phyloP scores from a whole-genome alignment of 2,797 vertebrate species.

The Pristis pectinata region DNA sequence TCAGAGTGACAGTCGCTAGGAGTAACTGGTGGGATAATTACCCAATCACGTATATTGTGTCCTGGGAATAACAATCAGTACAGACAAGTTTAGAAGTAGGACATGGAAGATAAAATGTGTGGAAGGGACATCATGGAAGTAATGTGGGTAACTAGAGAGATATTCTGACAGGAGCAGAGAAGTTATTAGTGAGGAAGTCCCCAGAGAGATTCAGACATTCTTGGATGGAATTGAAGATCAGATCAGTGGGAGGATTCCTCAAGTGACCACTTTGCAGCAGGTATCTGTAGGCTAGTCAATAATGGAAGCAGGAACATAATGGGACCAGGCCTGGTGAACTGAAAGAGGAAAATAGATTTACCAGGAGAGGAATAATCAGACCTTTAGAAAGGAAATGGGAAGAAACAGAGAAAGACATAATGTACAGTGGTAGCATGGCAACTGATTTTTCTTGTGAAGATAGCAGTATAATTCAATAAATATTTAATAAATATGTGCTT shows the following conservation, averaged over 20 bases:
- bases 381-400: background rate
- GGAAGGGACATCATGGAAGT: too few species aligned
- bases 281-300: background rate
- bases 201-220: background rate
- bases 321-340: background rate
- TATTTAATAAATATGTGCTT: background rate
- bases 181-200: too few species aligned
- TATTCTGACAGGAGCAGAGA: too few species aligned
- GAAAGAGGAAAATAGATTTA: background rate
- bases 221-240: background rate
- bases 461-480: background rate
- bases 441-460: background rate
- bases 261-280: background rate
- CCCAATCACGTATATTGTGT: too few species aligned
- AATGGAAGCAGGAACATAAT: background rate
- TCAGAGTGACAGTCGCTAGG: too few species aligned
- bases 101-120: too few species aligned
- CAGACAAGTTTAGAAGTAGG: too few species aligned
- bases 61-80: too few species aligned
- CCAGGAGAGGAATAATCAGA: background rate
- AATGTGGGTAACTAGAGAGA: too few species aligned
- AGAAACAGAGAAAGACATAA: background rate
- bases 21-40: too few species aligned
- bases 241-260: background rate
- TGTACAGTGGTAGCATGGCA: background rate